A percentile compares a stretch with the other conserved stretches of the same genome.
Evolutionary conservation across 2,113 vertebrate species (phyloP).

Genomic region (Ptilonorhynchus violaceus): DNA sequence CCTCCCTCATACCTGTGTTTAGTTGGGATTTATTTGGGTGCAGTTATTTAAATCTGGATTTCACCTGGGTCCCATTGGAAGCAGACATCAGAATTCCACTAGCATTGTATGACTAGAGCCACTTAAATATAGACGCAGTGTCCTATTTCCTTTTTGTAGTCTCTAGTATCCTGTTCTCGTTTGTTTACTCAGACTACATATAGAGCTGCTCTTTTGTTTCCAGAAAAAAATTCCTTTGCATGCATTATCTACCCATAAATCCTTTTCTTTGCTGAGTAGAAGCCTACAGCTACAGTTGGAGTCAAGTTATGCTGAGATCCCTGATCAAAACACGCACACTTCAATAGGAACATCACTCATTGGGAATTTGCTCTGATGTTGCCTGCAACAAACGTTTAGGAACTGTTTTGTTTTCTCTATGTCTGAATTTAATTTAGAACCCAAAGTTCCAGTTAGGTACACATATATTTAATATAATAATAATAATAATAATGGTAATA

Average conservation of each 20-base stretch:
- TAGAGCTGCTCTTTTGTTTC: background rate
- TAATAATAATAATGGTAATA: background rate
- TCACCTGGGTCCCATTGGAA: background rate
- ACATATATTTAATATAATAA: background rate
- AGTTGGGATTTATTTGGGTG: background rate
- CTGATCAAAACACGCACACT: background rate
- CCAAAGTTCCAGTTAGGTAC: background rate
- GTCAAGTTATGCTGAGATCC: background rate
- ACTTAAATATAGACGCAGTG: background rate
- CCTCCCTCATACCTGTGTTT: background rate
- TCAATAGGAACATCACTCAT: background rate
- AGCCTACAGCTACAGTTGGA: background rate
- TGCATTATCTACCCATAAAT: background rate
- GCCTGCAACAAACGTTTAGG: background rate
- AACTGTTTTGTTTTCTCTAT: background rate
- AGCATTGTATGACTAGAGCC: rapidly evolving
- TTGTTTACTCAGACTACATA: background rate
- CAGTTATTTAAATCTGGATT: background rate
- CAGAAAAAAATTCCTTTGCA: background rate
- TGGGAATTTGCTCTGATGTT: background rate
- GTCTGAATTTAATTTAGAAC: background rate
- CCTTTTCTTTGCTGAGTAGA: background rate
- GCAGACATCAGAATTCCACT: background rate
- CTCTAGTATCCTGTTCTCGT: background rate
- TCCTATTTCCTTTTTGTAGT: background rate